Conservation (phyloP, 53 echinoderm and acorn worm species). For the Apostichopus leukothele region DNA sequence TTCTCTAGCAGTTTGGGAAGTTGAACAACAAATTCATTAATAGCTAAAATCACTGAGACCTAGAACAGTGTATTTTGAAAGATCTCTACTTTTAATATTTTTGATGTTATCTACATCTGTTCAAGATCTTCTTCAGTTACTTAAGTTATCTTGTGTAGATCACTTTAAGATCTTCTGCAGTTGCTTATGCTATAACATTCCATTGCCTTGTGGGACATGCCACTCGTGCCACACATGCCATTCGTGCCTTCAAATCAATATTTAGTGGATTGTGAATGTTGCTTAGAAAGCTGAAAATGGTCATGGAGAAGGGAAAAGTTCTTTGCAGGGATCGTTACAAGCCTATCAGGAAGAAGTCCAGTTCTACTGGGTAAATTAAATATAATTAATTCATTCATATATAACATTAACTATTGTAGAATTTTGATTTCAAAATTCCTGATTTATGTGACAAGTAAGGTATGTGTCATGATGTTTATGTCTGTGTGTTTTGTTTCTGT, state of each 20-base stretch:
- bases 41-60: not conserved
- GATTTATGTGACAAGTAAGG: too few relatives aligned
- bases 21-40: too few relatives aligned
- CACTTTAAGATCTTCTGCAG: not conserved
- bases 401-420: too few relatives aligned
- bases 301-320: constrained; percentile 33
- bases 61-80: not conserved
- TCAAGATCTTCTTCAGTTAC: not conserved
- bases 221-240: too few relatives aligned
- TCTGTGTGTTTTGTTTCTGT: too few relatives aligned
- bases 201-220: too few relatives aligned
- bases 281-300: constrained; percentile 8
- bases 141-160: not conserved
- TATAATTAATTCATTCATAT: too few relatives aligned
- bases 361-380: not conserved
- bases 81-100: not conserved
- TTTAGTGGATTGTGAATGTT: constrained; percentile 8
- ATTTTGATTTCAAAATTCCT: too few relatives aligned
- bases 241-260: too few relatives aligned
- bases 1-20: too few relatives aligned
- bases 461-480: too few relatives aligned
- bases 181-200: too few relatives aligned
- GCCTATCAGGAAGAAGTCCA: constrained; percentile 33
- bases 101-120: not conserved
- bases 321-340: constrained; percentile 39